Percentiles rank a stretch among this genome's conserved stretches.
These are phyloP conservation scores for Brachypodius melanocephalos DNA, from an alignment of 2,113 vertebrate genomes.

Conservation along the genomic window DNA sequence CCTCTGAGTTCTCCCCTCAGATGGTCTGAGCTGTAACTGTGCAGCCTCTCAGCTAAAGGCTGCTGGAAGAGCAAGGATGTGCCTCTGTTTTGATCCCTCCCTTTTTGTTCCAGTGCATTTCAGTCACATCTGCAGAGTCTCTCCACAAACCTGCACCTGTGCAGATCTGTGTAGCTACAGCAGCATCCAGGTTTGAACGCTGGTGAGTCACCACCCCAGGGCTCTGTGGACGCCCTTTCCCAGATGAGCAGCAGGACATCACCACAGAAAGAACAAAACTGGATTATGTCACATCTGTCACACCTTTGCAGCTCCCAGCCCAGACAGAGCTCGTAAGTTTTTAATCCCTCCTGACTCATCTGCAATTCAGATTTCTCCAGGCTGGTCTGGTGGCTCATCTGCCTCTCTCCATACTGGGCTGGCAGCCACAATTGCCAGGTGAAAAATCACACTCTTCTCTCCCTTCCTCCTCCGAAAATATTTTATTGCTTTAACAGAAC, in stretches of 20 bases:
- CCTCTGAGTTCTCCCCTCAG: neutral
- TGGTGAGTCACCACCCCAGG: neutral
- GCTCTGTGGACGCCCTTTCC: neutral
- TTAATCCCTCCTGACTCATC: neutral
- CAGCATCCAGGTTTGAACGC: neutral
- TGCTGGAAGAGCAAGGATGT: neutral
- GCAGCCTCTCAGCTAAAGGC: neutral
- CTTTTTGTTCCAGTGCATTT: neutral
- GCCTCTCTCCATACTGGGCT: neutral
- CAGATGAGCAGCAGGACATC: neutral
- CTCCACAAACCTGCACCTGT: neutral
- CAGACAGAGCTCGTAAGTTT: neutral
- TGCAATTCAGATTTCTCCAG: neutral
- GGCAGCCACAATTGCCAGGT: rapidly evolving
- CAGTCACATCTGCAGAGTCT: neutral
- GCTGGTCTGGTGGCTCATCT: neutral
- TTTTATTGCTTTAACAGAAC: neutral
- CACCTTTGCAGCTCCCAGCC: neutral
- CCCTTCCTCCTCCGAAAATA: neutral
- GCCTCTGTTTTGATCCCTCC: neutral
- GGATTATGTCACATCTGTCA: neutral
- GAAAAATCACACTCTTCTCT: neutral
- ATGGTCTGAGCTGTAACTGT: neutral
- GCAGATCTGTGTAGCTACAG: neutral
- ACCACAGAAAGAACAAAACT: neutral